Conservation (phyloP, 2,113 vertebrate species). For the Arizona elegans region DNA sequence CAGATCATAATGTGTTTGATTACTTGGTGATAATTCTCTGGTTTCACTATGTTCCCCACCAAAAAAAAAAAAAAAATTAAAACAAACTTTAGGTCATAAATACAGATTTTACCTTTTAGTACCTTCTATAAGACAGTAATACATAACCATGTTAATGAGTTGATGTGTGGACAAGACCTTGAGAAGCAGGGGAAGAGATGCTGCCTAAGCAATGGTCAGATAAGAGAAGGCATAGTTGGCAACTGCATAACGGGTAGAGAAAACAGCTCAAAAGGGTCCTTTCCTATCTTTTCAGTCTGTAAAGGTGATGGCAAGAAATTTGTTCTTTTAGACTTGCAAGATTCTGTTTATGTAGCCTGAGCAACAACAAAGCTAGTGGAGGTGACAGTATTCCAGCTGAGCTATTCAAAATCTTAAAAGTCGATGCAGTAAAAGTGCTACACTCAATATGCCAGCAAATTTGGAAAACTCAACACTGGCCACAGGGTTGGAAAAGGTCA, state of each 20-base stretch:
- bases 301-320: not conserved
- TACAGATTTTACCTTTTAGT: constrained; percentile 50
- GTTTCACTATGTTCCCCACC: constrained; percentile 59
- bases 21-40: constrained; percentile 45
- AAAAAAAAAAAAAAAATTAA: not conserved
- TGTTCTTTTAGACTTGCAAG: not conserved
- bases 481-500: too few relatives aligned
- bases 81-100: constrained; percentile 53
- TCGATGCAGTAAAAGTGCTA: too few relatives aligned
- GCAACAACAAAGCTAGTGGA: too few relatives aligned
- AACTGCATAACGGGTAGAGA: not conserved
- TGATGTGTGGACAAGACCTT: not conserved
- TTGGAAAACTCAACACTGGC: too few relatives aligned
- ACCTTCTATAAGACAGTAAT: constrained; percentile 18
- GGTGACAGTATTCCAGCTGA: too few relatives aligned
- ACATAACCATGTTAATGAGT: constrained; percentile 41
- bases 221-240: not conserved
- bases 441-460: too few relatives aligned
- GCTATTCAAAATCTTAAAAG: too few relatives aligned
- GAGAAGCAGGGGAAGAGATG: not conserved
- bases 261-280: not conserved
- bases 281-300: not conserved
- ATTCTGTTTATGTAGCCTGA: not conserved
- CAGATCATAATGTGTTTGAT: not conserved
- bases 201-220: not conserved